Percentiles rank a stretch among this genome's conserved stretches.
Evolutionary conservation across 37 sponge, comb jelly and placozoan genomes (phyloP).

Genomic region (Sycon ciliatum): DNA sequence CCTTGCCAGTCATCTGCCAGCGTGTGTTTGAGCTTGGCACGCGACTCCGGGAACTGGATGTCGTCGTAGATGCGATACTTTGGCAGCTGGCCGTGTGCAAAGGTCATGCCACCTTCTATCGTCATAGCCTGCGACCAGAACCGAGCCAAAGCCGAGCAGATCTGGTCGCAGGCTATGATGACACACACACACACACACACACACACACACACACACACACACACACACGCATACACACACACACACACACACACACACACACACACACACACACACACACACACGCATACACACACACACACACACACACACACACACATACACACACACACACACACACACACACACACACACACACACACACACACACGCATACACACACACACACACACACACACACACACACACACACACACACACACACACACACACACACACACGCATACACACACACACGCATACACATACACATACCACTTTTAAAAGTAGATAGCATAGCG

Average conservation of each 20-base stretch:
- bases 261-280: conserved; percentile 5
- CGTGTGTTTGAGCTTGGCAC: no score
- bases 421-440: background rate
- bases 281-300: background rate
- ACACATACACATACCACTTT: background rate
- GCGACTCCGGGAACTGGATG: no score
- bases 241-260: conserved; percentile 5
- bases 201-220: background rate
- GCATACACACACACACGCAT: background rate
- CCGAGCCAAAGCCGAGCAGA: no score
- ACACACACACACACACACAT: background rate
- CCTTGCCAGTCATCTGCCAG: no score
- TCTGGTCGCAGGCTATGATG: background rate
- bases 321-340: conserved; percentile 5
- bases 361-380: background rate
- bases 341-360: background rate
- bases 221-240: background rate
- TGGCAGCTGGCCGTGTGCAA: no score
- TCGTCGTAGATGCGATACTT: no score
- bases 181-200: background rate
- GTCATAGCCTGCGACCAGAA: no score
- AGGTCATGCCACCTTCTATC: no score
- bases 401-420: conserved; percentile 5
- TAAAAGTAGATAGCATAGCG: background rate
- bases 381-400: conserved; percentile 5